Evolutionary conservation across 2,113 vertebrate species (phyloP).

Genomic region (Motacilla alba): DNA sequence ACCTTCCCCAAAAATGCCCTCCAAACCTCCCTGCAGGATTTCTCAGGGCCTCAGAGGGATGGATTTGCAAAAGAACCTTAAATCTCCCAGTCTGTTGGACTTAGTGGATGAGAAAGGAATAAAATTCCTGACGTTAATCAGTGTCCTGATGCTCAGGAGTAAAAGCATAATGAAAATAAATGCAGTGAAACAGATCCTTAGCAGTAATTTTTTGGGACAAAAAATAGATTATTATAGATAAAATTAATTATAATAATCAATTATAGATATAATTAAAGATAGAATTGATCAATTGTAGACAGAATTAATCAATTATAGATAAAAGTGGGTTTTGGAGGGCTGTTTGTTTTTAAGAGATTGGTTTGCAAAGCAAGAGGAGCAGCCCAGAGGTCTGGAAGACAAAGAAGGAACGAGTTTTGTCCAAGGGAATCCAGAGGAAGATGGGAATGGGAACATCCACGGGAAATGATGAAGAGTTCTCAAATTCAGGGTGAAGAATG

Average conservation of each 20-base stretch:
- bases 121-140: background rate
- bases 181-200: background rate
- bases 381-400: background rate
- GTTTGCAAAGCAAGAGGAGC: background rate
- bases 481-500: background rate
- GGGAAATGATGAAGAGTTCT: background rate
- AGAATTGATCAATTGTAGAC: background rate
- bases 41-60: background rate
- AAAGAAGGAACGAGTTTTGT: background rate
- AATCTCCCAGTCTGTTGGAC: background rate
- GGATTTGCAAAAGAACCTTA: background rate
- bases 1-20: background rate
- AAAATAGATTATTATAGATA: background rate
- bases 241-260: background rate
- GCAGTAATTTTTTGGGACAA: accelerated
- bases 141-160: background rate
- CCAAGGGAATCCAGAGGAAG: background rate
- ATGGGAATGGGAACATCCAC: background rate
- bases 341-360: background rate
- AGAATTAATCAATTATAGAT: background rate
- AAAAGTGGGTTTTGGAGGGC: background rate
- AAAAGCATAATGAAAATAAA: background rate
- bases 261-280: background rate
- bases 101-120: background rate
- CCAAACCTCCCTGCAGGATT: background rate